Evolutionary conservation across 2,797 vertebrate species (phyloP), one percentile per base, ranked within the genome.

Genomic region (Acanthornis magna): DNA sequence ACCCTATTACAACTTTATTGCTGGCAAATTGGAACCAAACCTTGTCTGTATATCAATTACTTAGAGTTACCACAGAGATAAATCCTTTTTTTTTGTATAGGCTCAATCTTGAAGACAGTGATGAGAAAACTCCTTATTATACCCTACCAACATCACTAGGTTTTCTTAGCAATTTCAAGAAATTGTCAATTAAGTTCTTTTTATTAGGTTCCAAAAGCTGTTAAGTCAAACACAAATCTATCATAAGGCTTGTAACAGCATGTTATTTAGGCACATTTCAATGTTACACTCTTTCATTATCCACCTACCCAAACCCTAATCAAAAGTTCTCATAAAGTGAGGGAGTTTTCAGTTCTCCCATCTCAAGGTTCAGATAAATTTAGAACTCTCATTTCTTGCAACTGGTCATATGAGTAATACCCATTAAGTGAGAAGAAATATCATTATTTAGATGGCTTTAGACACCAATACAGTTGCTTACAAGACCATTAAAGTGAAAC

Each of bases 41-140:
- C 98, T 98, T 98, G 98, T 98, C 98, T 98, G 98, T 99, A 98
- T 99, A 98, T 98, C 98, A 99, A 99, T 99, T 99, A 99, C 98
- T 98, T 98, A 98, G 98, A 98, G 98, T 98, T 98, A 98, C 98
- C 98, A 98, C 98, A 98, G 98, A 98, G 98, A 99, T 98, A 99
- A 99, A 99, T 99, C 98, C 98, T 98, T 98, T 96, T 96, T 94
- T 97, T 98, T 98, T 97, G 98, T 98, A 98, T 98, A 98, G 97
- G 97, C 98, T 98, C 98, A 98, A 98, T 99, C 98, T 98, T 98
- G 98, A 98, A 98, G 98, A 98, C 98, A 98, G 98, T 98, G 98
- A 98, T 98, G 98, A 98, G 98, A 98, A 95, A 98, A 98, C 98
- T 98, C 98, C 98, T 98, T 98, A 98, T 98, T 99, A 98, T 98